Conservation (phyloP, 2,888 invertebrate genomes). For the Drosophila eohydei region DNA sequence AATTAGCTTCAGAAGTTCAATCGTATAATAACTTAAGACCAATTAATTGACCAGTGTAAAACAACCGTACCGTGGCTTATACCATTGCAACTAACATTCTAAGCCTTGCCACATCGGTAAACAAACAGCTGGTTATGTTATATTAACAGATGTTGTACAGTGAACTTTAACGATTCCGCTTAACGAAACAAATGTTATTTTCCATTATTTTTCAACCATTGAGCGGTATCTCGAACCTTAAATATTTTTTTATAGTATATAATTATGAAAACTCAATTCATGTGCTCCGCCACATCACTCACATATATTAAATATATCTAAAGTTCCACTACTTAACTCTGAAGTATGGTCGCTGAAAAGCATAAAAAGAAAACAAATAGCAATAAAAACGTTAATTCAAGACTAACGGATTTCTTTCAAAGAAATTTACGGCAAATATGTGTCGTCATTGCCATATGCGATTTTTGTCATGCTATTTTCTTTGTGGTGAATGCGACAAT, state of each 20-base stretch:
- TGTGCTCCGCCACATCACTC: conserved; percentile 53
- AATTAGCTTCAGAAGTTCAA: neutral
- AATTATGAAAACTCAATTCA: conserved; percentile 4
- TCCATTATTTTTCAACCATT: neutral
- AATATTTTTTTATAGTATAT: neutral
- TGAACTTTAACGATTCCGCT: neutral
- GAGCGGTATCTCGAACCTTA: neutral
- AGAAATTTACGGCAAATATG: conserved; percentile 49
- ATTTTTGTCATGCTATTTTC: conserved; percentile 63
- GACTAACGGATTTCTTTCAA: conserved; percentile 4
- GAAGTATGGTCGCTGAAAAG: conserved; percentile 45
- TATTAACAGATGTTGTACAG: neutral
- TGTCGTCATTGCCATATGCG: conserved; percentile 48
- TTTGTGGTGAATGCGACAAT: conserved; percentile 56
- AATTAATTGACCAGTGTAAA: neutral
- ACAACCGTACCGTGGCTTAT: too few relatives aligned
- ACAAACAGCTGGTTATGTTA: conserved; percentile 1
- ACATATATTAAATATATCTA: conserved; percentile 8
- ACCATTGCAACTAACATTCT: neutral
- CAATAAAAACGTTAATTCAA: neutral
- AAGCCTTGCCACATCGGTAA: conserved; percentile 35
- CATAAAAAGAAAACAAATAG: conserved; percentile 26
- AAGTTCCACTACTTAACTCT: conserved; percentile 15
- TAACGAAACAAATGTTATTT: neutral
- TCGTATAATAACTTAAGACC: neutral